These are phyloP conservation scores for Amphimedon queenslandica DNA, from an alignment of 37 sponge, comb jelly and placozoan species.

Conservation along the genomic window DNA sequence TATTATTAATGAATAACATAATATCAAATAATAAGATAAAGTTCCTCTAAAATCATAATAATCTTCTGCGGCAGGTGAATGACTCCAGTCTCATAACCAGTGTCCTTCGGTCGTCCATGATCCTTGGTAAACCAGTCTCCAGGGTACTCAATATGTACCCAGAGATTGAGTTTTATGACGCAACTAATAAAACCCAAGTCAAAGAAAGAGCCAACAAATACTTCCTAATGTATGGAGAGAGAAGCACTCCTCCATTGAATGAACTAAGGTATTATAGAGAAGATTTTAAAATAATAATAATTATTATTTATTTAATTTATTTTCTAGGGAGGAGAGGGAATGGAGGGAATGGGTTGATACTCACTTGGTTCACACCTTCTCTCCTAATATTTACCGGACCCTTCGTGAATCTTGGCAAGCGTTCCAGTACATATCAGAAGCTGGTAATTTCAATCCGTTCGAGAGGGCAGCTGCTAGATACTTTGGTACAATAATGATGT, in stretches of 20 bases:
- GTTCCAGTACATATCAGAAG: conserved; percentile 63
- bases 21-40: neutral
- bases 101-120: conserved; percentile 51
- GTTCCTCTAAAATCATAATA: too few relatives aligned
- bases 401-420: conserved; percentile 61
- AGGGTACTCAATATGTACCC: conserved; percentile 65
- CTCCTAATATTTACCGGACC: conserved; percentile 91
- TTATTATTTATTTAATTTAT: neutral
- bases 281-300: neutral
- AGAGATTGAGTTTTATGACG: conserved; percentile 36
- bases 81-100: conserved; percentile 83
- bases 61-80: conserved; percentile 25
- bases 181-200: conserved; percentile 42
- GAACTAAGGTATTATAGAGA: neutral
- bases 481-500: conserved; percentile 85
- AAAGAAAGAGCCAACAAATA: conserved; percentile 80
- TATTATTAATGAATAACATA: too few relatives aligned
- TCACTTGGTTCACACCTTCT: conserved; percentile 70
- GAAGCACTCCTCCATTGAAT: too few relatives aligned
- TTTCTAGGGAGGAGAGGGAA: conserved; percentile 75
- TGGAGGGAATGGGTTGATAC: conserved; percentile 97
- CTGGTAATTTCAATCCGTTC: conserved; percentile 68
- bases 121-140: conserved; percentile 16
- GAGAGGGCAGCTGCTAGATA: conserved; percentile 72
- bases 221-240: conserved; percentile 58